Conservation (phyloP, 2,888 invertebrate genomes). For the Drosophila austrosaltans region DNA sequence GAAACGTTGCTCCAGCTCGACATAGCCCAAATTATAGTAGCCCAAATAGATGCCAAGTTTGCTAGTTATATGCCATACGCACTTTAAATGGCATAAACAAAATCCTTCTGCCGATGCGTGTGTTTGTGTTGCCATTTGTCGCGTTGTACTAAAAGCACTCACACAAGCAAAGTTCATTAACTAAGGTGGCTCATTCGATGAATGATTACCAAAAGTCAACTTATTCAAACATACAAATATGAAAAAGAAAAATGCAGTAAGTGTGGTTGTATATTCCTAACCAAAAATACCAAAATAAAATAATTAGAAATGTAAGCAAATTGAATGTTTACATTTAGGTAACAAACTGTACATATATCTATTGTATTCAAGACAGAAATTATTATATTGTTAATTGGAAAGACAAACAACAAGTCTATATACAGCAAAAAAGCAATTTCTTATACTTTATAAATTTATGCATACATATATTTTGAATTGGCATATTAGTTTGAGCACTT, state of each 20-base stretch:
- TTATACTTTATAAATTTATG: neutral
- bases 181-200: neutral
- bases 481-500: neutral
- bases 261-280: neutral
- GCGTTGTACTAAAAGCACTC: conserved; percentile 37
- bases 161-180: neutral
- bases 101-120: conserved; percentile 50
- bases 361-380: neutral
- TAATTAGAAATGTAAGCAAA: neutral
- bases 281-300: neutral
- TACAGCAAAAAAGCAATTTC: neutral
- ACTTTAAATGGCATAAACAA: conserved; percentile 59
- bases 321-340: neutral
- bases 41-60: conserved; percentile 53
- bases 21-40: conserved; percentile 53
- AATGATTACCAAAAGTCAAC: neutral
- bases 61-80: conserved; percentile 50
- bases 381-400: neutral
- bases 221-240: too few relatives aligned
- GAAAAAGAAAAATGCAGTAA: neutral
- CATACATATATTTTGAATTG: neutral
- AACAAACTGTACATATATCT: neutral
- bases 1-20: conserved; percentile 26
- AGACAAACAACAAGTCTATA: neutral
- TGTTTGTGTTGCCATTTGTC: conserved; percentile 42